phyloP scores from a whole-genome alignment of 2,888 invertebrate genomes.

The Synergus itoensis region DNA sequence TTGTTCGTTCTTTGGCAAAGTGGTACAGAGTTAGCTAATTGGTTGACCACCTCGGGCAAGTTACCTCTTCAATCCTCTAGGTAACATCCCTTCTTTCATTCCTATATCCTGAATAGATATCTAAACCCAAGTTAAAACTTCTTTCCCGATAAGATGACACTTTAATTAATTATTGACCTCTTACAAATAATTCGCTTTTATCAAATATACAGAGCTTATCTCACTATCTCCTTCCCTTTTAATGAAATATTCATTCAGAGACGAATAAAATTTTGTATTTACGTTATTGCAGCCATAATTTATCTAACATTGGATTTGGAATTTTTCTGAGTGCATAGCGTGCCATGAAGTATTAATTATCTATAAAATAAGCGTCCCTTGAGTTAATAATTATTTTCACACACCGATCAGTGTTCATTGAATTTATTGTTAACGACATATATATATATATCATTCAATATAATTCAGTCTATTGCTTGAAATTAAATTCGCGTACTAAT shows the following conservation, averaged over 20 bases:
- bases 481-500: constrained; percentile 8
- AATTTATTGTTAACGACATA: not conserved
- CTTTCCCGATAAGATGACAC: constrained; percentile 1
- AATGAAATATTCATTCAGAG: too few species aligned
- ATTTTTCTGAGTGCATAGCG: not conserved
- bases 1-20: constrained; percentile 67
- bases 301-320: not conserved
- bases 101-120: constrained; percentile 42
- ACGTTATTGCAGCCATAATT: not conserved
- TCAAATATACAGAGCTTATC: not conserved
- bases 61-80: constrained; percentile 64
- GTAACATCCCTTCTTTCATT: constrained; percentile 60
- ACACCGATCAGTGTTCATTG: not conserved
- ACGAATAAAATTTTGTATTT: too few species aligned
- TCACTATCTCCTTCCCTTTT: not conserved
- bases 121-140: constrained; percentile 31
- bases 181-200: not conserved
- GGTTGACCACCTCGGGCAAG: constrained; percentile 72
- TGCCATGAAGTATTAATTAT: not conserved
- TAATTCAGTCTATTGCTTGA: not conserved
- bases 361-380: not conserved
- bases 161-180: not conserved
- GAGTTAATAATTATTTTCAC: not conserved
- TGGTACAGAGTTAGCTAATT: constrained; percentile 74
- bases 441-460: not conserved